Conservation (phyloP, 2,888 invertebrate genomes). For the Odontothrips loti region DNA sequence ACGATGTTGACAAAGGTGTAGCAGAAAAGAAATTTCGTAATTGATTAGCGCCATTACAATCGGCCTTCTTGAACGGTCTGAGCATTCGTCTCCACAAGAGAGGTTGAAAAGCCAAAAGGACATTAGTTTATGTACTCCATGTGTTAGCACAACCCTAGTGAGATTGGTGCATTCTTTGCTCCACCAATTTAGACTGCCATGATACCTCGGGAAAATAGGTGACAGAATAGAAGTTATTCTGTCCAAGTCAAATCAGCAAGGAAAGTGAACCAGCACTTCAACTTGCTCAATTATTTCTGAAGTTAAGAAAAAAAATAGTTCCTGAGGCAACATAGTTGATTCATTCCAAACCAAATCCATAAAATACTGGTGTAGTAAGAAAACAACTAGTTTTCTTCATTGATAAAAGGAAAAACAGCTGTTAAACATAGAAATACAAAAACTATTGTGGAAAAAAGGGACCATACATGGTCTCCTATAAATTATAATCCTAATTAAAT, state of each 20-base stretch:
- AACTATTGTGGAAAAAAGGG: slow-evolving; percentile 9
- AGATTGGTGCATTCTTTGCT: not conserved
- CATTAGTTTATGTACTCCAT: not conserved
- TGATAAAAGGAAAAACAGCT: not conserved
- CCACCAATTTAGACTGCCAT: not conserved
- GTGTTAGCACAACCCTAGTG: not conserved
- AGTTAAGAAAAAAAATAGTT: not conserved
- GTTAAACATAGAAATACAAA: slow-evolving; percentile 17
- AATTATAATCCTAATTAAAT: slow-evolving; percentile 11
- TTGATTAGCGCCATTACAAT: not conserved
- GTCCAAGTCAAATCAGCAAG: not conserved
- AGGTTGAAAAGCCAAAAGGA: not conserved
- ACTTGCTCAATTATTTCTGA: not conserved
- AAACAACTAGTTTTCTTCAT: slow-evolving; percentile 2
- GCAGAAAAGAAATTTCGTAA: not conserved
- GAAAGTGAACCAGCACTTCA: slow-evolving; percentile 11
- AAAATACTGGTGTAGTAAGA: not conserved
- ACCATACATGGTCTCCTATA: not conserved
- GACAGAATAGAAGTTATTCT: not conserved
- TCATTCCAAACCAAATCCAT: not conserved
- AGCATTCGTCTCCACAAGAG: slow-evolving; percentile 4
- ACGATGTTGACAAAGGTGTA: slow-evolving; percentile 12
- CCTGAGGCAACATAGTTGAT: not conserved
- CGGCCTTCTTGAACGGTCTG: slow-evolving; percentile 2
- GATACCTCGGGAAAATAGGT: not conserved